Percentiles rank a stretch among this genome's conserved stretches.
Conservation (phyloP, 2,888 invertebrate genomes). For the Prenolepis imparis region DNA sequence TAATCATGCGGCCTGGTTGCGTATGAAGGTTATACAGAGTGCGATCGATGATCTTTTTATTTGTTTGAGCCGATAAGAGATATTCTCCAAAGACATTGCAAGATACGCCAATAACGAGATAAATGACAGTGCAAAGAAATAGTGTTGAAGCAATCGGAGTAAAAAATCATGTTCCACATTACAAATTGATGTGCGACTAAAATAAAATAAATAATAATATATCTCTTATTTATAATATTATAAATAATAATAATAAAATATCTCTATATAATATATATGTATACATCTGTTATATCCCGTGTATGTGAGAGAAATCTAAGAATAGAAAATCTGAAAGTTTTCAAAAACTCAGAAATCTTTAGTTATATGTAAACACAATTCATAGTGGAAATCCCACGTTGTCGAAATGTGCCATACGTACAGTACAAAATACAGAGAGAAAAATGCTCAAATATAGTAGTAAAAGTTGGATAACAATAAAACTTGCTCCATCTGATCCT, state of each 20-base stretch:
- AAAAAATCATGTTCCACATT: not conserved
- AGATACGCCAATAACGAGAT: not conserved
- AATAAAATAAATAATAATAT: not conserved
- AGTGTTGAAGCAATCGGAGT: not conserved
- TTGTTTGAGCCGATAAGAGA: conserved; percentile 1
- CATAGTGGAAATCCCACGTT: not conserved
- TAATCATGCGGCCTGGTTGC: conserved; percentile 44
- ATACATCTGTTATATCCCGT: conserved; percentile 17
- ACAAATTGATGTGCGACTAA: no score
- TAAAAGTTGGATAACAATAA: conserved; percentile 18
- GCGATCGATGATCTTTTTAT: not conserved
- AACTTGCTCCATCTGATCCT: not conserved
- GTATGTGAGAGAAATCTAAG: not conserved
- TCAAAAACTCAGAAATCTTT: not conserved
- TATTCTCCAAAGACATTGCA: not conserved
- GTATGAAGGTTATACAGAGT: conserved; percentile 31
- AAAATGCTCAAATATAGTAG: conserved; percentile 42
- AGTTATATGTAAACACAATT: not conserved
- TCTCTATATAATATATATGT: conserved; percentile 1
- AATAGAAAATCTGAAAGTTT: not conserved
- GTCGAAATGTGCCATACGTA: not conserved
- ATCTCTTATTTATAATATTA: no score
- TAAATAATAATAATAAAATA: no score
- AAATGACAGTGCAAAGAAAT: not conserved
- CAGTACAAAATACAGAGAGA: conserved; percentile 34